A percentile compares a stretch with the other conserved stretches of the same genome.
These are phyloP conservation scores for Guaruba guarouba DNA, from an alignment of 2,113 vertebrate species.

Conservation along the genomic window DNA sequence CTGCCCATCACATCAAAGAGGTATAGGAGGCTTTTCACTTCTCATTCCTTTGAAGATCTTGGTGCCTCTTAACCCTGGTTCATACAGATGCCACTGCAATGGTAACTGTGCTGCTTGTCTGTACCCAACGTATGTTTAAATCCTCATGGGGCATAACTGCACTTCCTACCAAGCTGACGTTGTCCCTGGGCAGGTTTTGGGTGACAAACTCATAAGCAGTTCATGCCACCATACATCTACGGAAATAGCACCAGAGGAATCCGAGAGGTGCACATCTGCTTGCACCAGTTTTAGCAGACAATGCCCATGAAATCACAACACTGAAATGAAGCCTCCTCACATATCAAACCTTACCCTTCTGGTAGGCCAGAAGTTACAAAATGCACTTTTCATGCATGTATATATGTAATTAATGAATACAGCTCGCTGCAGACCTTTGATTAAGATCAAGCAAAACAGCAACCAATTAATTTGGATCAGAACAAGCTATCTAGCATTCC, in stretches of 20 bases:
- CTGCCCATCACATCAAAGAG: background rate
- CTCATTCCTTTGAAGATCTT: background rate
- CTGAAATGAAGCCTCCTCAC: background rate
- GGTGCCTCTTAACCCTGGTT: background rate
- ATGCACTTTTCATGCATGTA: background rate
- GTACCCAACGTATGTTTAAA: background rate
- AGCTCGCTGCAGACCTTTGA: background rate
- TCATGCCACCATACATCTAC: background rate
- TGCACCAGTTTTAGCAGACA: background rate
- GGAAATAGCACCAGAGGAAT: background rate
- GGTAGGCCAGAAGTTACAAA: background rate
- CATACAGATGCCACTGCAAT: background rate
- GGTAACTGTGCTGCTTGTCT: background rate
- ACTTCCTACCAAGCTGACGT: background rate
- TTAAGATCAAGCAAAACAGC: background rate
- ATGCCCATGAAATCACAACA: background rate
- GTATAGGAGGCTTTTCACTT: background rate
- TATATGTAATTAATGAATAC: background rate
- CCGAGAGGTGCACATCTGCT: background rate
- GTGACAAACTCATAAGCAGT: background rate
- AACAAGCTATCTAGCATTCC: background rate
- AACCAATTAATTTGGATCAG: background rate
- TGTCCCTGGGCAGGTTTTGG: background rate
- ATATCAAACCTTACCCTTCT: background rate
- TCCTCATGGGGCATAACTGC: background rate